A percentile compares a stretch with the other conserved stretches of the same genome.
phyloP scores from a whole-genome alignment of 1,140 invertebrate genomes.

The Planococcus citri region DNA sequence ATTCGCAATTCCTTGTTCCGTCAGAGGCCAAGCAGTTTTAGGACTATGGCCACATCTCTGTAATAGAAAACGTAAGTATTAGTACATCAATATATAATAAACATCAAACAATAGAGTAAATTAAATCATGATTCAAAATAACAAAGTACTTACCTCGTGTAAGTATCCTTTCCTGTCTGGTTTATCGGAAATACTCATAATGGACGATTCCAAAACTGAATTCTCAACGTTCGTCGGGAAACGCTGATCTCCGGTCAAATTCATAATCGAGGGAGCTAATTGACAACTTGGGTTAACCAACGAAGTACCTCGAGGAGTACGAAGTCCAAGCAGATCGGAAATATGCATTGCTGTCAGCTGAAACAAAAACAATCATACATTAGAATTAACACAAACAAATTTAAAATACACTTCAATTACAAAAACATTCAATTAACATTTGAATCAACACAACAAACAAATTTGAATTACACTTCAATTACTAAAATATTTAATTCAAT shows the following conservation, averaged over 20 bases:
- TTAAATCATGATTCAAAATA: background rate
- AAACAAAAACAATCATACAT: too few species aligned
- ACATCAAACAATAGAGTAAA: background rate
- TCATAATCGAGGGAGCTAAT: background rate
- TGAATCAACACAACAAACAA: too few species aligned
- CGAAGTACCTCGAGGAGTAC: background rate
- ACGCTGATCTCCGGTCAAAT: background rate
- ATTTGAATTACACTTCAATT: too few species aligned
- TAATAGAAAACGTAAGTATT: background rate
- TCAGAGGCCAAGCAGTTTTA: conserved; percentile 8
- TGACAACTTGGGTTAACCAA: background rate
- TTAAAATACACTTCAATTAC: too few species aligned
- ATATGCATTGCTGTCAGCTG: background rate
- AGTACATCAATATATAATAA: background rate
- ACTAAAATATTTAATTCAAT: too few species aligned
- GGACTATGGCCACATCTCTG: background rate
- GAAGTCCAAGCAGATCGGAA: background rate
- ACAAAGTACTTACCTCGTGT: background rate
- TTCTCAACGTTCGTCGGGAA: background rate
- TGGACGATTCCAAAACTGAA: conserved; percentile 8
- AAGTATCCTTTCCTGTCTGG: background rate
- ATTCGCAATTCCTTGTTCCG: conserved; percentile 29
- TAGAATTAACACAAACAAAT: too few species aligned
- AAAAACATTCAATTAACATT: too few species aligned
- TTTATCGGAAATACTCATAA: background rate